These are phyloP conservation scores for Yponomeuta cagnagella DNA, from an alignment of 2,888 invertebrate species.

Conservation along the genomic window DNA sequence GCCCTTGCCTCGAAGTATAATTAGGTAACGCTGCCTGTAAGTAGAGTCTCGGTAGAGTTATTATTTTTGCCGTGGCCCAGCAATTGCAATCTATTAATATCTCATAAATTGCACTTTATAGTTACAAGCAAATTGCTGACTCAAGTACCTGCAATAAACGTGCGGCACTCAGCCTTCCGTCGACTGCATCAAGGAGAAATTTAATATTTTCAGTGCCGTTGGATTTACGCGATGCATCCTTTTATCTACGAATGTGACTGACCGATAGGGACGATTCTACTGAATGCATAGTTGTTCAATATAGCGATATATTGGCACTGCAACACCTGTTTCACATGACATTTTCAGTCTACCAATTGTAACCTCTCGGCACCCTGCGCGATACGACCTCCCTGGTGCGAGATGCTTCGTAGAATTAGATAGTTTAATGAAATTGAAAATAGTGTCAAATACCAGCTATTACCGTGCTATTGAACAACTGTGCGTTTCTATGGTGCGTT, in stretches of 20 bases:
- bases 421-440: too few species aligned
- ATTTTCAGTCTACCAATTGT: too few species aligned
- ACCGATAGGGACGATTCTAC: not conserved
- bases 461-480: too few species aligned
- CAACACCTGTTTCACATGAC: too few species aligned
- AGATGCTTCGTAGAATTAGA: too few species aligned
- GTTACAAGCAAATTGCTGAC: conserved; percentile 57
- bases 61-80: conserved; percentile 48
- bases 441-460: too few species aligned
- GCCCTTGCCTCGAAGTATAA: conserved; percentile 30
- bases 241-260: not conserved
- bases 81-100: conserved; percentile 50
- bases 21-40: conserved; percentile 38
- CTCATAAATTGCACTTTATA: conserved; percentile 52
- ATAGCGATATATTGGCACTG: too few species aligned
- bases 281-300: too few species aligned
- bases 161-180: conserved; percentile 25
- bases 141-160: conserved; percentile 53
- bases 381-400: too few species aligned
- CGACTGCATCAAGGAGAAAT: conserved; percentile 21
- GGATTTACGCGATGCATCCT: conserved; percentile 34
- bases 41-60: conserved; percentile 27
- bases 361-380: too few species aligned
- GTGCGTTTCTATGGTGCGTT: too few species aligned
- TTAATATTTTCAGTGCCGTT: conserved; percentile 38